Percentiles rank a stretch among this genome's conserved stretches.
Evolutionary conservation across 2,113 vertebrate species (phyloP).

Genomic region (Bubo bubo): DNA sequence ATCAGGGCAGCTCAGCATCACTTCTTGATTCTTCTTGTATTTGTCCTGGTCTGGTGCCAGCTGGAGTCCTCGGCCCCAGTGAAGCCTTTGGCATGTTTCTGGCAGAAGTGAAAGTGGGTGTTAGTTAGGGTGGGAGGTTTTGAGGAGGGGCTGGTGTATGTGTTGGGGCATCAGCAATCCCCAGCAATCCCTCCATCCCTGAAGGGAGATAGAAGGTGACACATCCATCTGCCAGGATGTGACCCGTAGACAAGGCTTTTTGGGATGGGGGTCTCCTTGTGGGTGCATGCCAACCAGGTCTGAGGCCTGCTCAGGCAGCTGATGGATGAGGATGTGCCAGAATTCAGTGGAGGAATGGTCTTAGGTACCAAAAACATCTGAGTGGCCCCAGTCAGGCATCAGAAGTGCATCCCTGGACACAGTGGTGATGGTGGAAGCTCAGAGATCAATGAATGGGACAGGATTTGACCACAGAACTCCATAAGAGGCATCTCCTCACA

Average conservation of each 20-base stretch:
- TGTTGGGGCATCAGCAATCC: background rate
- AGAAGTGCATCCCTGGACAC: background rate
- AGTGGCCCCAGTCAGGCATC: accelerated
- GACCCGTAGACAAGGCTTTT: background rate
- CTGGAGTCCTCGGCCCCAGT: background rate
- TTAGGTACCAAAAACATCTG: background rate
- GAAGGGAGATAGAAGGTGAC: background rate
- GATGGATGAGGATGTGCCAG: background rate
- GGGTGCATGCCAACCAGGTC: background rate
- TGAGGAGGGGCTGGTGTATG: background rate
- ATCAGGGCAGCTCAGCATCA: background rate
- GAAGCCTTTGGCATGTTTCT: background rate
- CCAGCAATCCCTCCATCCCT: background rate
- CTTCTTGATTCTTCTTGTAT: background rate
- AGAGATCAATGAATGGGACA: accelerated
- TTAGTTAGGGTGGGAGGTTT: background rate
- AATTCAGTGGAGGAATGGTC: background rate
- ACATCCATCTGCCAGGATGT: background rate
- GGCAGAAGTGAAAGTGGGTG: background rate
- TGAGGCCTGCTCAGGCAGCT: background rate
- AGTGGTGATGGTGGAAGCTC: background rate
- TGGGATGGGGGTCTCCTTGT: background rate
- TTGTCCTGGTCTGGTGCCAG: background rate
- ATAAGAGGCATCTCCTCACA: background rate
- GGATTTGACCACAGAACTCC: background rate